Base-by-base conservation (phyloP, 2,797 vertebrate species). In the Lerista edwardsae region DNA sequence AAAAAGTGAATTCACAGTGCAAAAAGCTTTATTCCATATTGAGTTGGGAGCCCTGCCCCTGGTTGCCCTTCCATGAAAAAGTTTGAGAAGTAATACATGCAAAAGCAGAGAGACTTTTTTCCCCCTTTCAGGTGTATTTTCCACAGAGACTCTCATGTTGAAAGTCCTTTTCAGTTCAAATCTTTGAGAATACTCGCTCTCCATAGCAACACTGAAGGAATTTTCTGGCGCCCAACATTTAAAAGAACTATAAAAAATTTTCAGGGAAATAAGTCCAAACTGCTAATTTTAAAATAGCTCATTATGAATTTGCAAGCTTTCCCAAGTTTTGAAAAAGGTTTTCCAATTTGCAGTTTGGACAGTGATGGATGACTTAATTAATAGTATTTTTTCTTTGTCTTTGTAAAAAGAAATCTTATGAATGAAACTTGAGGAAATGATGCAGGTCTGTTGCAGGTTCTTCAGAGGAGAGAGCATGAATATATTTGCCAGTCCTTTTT, bases 311-410 rank as follows among this genome's bases (percentile, higher is more conserved):
- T 8, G 12, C 65, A 86, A 83, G 0, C 25, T 39, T 91, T 84
- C 17, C 34, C 69, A n/a, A 80, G 78, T 8, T 85, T 87, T 79
- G 86, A 29, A 57, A 74, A 88, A 3, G n/a, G 80, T 61, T 90
- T 93, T 91, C 77, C 41, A 88, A 88, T 94, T 93, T 95, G 5
- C 25, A 86, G 11, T 34, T 82, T 89, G 80, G 92, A 23, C 86
- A 55, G 83, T 90, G 79, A 88, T 8, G 83, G 14, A 88, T 82
- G 5, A 84, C 65, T 88, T 87, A 2, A 93, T 84, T 90, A 93
- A 87, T 74, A 89, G 6, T 3, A 78, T 39, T 87, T 91, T 79
- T 61, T n/a, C 34, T 79, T 88, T 82, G 62, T 3, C 4, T 62
- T 74, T 65, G 81, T 29, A 41, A 17, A 85, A 44, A 44, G 9